phyloP scores from a whole-genome alignment of 2,888 invertebrate genomes.

The Stenodema calcarata region DNA sequence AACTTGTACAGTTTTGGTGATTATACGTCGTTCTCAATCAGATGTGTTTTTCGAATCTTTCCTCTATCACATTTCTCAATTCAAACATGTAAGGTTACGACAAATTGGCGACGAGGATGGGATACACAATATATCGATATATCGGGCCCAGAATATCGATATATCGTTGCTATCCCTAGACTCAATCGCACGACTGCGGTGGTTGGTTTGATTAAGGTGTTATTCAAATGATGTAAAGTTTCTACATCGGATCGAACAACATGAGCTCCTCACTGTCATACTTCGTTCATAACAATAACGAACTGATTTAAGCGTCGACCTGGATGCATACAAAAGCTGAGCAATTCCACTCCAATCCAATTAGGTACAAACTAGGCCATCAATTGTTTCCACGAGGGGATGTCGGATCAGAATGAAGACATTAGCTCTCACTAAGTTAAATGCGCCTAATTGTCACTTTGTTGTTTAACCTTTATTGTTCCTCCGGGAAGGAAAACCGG shows the following conservation, averaged over 20 bases:
- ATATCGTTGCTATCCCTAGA: too few species aligned
- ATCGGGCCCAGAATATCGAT: too few species aligned
- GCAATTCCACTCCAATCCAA: background rate
- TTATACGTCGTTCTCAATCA: too few species aligned
- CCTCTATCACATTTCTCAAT: too few species aligned
- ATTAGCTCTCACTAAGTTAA: slow-evolving; percentile 3
- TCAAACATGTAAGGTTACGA: too few species aligned
- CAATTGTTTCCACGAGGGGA: background rate
- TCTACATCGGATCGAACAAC: background rate
- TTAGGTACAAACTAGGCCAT: background rate
- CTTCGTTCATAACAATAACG: background rate
- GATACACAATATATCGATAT: too few species aligned
- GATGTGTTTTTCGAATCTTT: too few species aligned
- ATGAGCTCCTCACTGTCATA: background rate
- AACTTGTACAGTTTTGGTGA: too few species aligned
- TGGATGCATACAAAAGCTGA: background rate
- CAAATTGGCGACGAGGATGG: too few species aligned
- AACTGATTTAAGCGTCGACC: background rate
- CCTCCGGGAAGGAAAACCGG: background rate
- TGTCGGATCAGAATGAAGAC: slow-evolving; percentile 7
- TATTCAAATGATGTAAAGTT: too few species aligned
- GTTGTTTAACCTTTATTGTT: slow-evolving; percentile 4
- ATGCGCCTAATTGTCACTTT: slow-evolving; percentile 14
- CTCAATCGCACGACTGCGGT: too few species aligned
- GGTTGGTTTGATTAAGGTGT: too few species aligned